These are phyloP conservation scores for Camelus bactrianus DNA, from an alignment of 2,113 vertebrate genomes.

Conservation along the genomic window DNA sequence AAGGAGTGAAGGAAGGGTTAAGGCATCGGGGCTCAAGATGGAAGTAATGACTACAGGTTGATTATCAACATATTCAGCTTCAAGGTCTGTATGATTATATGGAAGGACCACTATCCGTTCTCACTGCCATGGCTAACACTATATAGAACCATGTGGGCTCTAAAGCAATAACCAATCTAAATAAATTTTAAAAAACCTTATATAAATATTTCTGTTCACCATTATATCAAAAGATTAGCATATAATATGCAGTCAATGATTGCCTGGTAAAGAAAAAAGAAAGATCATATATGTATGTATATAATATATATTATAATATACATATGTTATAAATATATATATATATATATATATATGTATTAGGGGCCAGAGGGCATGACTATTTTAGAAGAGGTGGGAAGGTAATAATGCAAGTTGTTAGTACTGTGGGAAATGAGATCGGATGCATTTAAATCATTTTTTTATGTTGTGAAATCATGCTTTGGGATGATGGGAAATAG, in stretches of 20 bases:
- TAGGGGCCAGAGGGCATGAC: background rate
- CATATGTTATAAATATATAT: too few species aligned
- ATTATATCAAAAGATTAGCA: background rate
- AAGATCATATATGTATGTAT: too few species aligned
- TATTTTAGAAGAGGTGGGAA: background rate
- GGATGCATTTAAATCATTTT: background rate
- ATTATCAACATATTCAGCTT: background rate
- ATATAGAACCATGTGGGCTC: background rate
- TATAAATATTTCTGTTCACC: background rate
- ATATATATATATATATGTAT: background rate
- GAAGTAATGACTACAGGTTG: background rate
- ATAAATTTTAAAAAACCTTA: background rate
- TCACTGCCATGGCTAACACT: background rate
- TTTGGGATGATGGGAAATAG: background rate
- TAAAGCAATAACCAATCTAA: background rate
- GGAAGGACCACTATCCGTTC: background rate
- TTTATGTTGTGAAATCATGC: background rate
- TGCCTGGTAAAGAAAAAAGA: too few species aligned
- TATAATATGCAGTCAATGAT: background rate
- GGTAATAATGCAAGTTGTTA: background rate
- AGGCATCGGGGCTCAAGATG: background rate
- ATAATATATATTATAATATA: too few species aligned
- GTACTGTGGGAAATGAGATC: background rate
- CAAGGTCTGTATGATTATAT: background rate
- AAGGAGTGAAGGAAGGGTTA: background rate